Percentiles rank a stretch among this genome's conserved stretches.
phyloP scores from a whole-genome alignment of 2,888 invertebrate genomes.

The Osedax frankpressi region DNA sequence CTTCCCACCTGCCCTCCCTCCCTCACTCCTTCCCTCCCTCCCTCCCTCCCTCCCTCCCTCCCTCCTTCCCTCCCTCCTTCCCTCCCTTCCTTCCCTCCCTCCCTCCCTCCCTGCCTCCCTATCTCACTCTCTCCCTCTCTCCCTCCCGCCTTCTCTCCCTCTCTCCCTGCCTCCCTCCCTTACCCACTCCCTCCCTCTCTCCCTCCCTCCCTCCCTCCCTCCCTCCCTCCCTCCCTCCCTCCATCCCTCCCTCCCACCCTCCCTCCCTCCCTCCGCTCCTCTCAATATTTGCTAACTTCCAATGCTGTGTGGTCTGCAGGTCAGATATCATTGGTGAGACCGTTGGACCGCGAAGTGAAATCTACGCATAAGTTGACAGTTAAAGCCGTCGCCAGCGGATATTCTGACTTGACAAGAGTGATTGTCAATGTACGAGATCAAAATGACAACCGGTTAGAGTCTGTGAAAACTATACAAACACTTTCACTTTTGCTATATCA shows the following conservation, averaged over 20 bases:
- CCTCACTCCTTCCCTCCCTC: not conserved
- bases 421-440: not conserved
- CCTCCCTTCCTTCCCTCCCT: not conserved
- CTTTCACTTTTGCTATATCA: too few relatives aligned
- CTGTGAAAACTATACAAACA: too few relatives aligned
- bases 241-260: not conserved
- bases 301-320: too few relatives aligned
- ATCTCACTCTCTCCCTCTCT: not conserved
- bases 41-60: not conserved
- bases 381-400: not conserved
- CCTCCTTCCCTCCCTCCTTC: not conserved
- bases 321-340: not conserved
- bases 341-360: not conserved
- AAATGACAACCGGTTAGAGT: not conserved
- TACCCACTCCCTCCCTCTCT: not conserved
- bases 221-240: not conserved
- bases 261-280: not conserved
- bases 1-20: not conserved
- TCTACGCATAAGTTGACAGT: not conserved
- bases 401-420: not conserved
- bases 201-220: not conserved
- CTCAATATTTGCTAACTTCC: too few relatives aligned
- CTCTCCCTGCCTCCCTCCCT: not conserved
- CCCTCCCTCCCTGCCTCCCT: not conserved
- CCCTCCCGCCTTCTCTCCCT: not conserved